phyloP scores from a whole-genome alignment of 2,113 vertebrate genomes.

The Felis catus region DNA sequence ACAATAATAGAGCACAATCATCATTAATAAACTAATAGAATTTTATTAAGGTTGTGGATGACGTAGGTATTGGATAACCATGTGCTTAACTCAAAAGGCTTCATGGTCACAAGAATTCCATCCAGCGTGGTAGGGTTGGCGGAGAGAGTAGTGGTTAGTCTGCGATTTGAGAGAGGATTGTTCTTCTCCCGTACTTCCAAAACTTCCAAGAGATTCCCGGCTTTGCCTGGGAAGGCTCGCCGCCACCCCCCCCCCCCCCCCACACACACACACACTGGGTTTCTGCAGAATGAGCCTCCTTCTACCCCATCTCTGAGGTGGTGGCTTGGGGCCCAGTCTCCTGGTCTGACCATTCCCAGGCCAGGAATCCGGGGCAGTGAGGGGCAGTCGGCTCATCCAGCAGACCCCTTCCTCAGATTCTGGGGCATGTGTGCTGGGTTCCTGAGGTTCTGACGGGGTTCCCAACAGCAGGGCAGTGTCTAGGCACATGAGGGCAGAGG shows the following conservation, averaged over 20 bases:
- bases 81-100: background rate
- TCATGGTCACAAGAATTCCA: background rate
- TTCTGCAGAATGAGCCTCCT: background rate
- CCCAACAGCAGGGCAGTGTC: background rate
- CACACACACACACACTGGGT: background rate
- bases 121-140: background rate
- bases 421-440: background rate
- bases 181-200: background rate
- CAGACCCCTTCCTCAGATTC: background rate
- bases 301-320: background rate
- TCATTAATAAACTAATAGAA: background rate
- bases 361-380: rapidly evolving
- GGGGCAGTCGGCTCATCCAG: background rate
- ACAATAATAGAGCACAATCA: background rate
- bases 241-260: rapidly evolving
- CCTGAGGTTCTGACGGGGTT: background rate
- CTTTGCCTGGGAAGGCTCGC: background rate
- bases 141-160: background rate
- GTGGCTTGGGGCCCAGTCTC: background rate
- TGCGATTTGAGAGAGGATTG: background rate
- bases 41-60: background rate
- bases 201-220: background rate
- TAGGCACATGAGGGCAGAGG: background rate
- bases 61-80: no score
- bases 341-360: background rate